Conservation (phyloP, 2,113 vertebrate genomes). For the Neolamprologus devosi region DNA sequence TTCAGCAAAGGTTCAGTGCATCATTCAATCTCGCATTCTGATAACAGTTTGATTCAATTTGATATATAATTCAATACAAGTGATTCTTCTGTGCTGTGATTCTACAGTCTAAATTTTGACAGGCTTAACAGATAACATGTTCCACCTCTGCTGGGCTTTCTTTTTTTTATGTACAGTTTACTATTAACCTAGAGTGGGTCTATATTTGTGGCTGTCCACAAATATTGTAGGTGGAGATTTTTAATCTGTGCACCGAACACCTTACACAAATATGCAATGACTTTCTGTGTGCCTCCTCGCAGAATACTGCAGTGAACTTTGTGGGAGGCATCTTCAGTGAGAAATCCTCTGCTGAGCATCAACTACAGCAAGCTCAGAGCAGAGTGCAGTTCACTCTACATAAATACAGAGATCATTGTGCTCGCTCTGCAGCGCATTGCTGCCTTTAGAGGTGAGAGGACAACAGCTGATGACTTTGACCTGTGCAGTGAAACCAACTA, state of each 20-base stretch:
- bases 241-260: background rate
- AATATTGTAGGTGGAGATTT: background rate
- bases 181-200: background rate
- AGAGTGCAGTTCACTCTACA: background rate
- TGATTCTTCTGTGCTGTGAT: background rate
- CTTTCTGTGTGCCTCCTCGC: background rate
- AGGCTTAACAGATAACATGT: background rate
- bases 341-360: constrained; percentile 26
- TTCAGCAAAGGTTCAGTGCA: background rate
- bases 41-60: background rate
- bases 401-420: background rate
- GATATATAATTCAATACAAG: background rate
- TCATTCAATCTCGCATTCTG: background rate
- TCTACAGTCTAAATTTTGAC: background rate
- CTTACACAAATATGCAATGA: background rate
- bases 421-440: background rate
- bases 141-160: background rate
- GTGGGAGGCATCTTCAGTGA: constrained; percentile 29
- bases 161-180: background rate
- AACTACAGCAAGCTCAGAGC: background rate
- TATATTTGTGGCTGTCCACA: background rate
- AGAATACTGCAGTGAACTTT: constrained; percentile 31
- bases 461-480: constrained; percentile 15
- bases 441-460: background rate
- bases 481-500: background rate